Base-by-base conservation (phyloP, 2,888 invertebrate species). In the Philhelius pedissequus region DNA sequence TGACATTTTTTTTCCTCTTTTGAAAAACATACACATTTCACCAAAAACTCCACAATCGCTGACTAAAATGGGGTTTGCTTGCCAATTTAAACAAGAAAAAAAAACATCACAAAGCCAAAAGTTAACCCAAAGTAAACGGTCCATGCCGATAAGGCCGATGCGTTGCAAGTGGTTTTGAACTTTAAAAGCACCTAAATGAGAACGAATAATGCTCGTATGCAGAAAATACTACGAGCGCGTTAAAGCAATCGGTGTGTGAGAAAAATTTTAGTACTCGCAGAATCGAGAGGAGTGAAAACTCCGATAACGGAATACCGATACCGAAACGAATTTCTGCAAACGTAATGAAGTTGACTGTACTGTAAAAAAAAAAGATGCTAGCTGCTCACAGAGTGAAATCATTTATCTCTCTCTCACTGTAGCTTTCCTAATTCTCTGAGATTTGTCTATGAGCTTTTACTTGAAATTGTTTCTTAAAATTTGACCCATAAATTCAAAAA, bases 71-170 rank as follows among this genome's bases (percentile, higher is more conserved):
- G 7, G 48, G 50, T 60, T 60, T 60, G 38, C 25, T 22, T 40
- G 58, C 13, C 22, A 30, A 38, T 60, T 74, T 43, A 45, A 62
- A 27, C 3, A 60, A 66, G 43, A 50, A 43, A 45, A 62, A 56
- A 69, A 56, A 52, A 38, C 45, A 50, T 40, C 48, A 48, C 54
- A 64, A 80, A 75, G 75, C 54, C 69, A 70, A 75, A 75, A 75
- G 62, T 75, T 69, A 69, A 62, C 22, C 43, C 32, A 69, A 69
- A 75, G 66, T 60, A 74, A 79, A 79, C 66, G 40, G 58, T 64
- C 43, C 64, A 60, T 50, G 30, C 54, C 18, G 30, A 56, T 62
- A 54, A 80, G 54, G 11, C 54, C 30, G 60, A n/a, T 27, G 40
- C 35, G 62, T 50, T 70, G 45, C 38, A 69, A 48, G 62, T 43